A percentile compares a stretch with the other conserved stretches of the same genome.
phyloP scores from a whole-genome alignment of 2,797 vertebrate species.

The Erithacus rubecula region DNA sequence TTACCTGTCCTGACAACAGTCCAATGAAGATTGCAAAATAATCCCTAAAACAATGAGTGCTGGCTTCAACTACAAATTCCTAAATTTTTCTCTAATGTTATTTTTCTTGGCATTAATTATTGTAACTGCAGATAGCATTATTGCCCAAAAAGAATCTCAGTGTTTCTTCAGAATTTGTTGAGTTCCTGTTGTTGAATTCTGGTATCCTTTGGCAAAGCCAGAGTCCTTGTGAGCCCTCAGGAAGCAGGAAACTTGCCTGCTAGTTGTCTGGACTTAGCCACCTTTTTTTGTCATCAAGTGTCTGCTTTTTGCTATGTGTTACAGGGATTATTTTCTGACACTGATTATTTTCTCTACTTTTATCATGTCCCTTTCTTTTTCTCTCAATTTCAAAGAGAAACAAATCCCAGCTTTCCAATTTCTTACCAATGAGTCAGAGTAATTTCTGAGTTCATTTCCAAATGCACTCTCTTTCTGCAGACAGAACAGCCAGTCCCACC shows the following conservation, averaged over 20 bases:
- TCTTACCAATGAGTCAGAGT: background rate
- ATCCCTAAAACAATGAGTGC: background rate
- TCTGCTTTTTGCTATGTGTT: background rate
- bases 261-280: background rate
- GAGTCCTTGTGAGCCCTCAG: background rate
- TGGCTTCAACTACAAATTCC: background rate
- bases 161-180: background rate
- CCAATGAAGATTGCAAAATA: background rate
- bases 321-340: background rate
- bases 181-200: background rate
- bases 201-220: background rate
- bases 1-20: background rate
- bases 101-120: constrained; percentile 10
- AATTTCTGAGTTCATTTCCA: constrained; percentile 25
- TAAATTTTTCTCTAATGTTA: background rate
- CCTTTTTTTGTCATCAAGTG: background rate
- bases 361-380: background rate
- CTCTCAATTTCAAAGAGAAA: background rate
- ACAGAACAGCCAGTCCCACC: background rate
- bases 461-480: background rate
- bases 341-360: constrained; percentile 12
- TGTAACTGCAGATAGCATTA: background rate
- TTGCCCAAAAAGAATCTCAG: background rate
- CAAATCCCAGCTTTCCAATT: background rate
- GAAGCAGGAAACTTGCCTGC: background rate